Conservation (phyloP, 2,797 vertebrate species). For the Thunnus albacares region DNA sequence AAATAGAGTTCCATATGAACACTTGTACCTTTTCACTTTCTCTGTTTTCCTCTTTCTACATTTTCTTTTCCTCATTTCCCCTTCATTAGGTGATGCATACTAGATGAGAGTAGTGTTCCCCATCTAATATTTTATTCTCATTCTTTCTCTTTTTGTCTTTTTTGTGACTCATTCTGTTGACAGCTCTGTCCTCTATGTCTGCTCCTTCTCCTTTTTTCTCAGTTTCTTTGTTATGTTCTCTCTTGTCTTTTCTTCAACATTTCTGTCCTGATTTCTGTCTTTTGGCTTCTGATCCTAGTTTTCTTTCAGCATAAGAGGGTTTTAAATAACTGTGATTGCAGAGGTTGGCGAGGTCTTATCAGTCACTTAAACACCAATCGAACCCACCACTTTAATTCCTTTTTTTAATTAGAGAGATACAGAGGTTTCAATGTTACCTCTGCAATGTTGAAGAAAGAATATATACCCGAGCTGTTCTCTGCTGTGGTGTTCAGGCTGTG, state of each 20-base stretch:
- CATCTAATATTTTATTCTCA: conserved; percentile 16
- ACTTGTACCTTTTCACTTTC: neutral
- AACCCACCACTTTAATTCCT: conserved; percentile 30
- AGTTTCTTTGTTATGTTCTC: conserved; percentile 3
- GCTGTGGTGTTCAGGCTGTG: neutral
- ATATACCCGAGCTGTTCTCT: neutral
- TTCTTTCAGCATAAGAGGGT: conserved; percentile 30
- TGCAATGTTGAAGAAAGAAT: conserved; percentile 22
- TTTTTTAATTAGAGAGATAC: conserved; percentile 14
- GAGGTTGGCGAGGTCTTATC: conserved; percentile 37
- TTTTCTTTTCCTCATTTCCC: neutral
- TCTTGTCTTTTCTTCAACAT: neutral
- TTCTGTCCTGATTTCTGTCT: conserved; percentile 14
- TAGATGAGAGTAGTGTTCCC: neutral
- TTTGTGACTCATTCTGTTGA: conserved; percentile 12
- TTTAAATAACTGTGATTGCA: conserved; percentile 39
- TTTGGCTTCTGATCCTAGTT: neutral
- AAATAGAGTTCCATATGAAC: neutral
- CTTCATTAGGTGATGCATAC: neutral
- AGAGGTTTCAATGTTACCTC: conserved; percentile 25
- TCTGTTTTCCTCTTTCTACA: neutral
- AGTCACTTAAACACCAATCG: conserved; percentile 41
- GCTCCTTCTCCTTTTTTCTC: conserved; percentile 7
- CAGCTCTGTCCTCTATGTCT: neutral
- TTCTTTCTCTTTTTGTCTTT: conserved; percentile 17